Base-by-base conservation (phyloP, 2,113 vertebrate genomes). In the Stegostoma tigrinum region DNA sequence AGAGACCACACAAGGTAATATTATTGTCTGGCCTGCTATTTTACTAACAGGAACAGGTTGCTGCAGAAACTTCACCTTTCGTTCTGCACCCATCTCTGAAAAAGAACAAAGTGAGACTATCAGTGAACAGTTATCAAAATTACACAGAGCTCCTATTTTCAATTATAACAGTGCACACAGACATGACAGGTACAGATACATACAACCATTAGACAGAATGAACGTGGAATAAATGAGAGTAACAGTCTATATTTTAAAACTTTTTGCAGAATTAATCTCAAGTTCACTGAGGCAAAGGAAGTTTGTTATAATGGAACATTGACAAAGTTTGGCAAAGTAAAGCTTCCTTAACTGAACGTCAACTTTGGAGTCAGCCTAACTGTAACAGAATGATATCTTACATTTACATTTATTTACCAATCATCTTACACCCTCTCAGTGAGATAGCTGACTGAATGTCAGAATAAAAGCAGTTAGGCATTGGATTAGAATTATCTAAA, bases 1-100 rank as follows among this genome's bases (percentile, higher is more conserved):
- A 0, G 96, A 70, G 0, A 97, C 97, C 12, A 98, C 97, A 21
- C 99, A 99, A 0, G 99, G 98, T 68, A 99, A 97, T 93, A 99
- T 91, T 0, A 97, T 97, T 0, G 95, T 97, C 96, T 98, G 97
- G 7, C 98, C 98, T 24, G 96, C 67, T 10, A 97, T 97, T 96
- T 97, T 98, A 2, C 96, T 97, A 2, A 98, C 96, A 0, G 98
- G 90, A 6, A 94, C 96, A 0, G 99, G 98, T 55, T 98, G 97
- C 90, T 97, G 97, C 96, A 98, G 96, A 96, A 99, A 99, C 80
- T 96, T 96, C 97, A 98, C 96, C 70, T 96, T 97, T 96, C 97
- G 97, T 0, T 97, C 97, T 64, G 97, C 97, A 96, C 97, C 98
- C 0, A 97, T 97, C 96, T 98, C 99, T 99, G 97, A 95, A 96